phyloP scores from a whole-genome alignment of 37 sponge, comb jelly and placozoan genomes.

The Axinella damicornis region DNA sequence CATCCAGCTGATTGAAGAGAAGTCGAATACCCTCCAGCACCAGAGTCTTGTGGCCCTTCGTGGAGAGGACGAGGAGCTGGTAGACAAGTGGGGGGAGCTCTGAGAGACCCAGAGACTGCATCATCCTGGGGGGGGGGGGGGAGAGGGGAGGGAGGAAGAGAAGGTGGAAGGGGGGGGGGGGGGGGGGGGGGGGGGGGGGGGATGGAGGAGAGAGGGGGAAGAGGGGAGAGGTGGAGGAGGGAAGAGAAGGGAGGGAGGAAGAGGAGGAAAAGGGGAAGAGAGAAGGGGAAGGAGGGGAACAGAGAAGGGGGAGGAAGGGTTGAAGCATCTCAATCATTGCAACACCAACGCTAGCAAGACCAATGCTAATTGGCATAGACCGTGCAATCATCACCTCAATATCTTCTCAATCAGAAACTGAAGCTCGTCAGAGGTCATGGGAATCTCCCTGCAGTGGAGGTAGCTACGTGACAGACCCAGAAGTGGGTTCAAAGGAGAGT shows the following conservation, averaged over 20 bases:
- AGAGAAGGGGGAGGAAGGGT: not conserved
- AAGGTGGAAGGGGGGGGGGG: not conserved
- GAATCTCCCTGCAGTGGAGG: slow-evolving; percentile 40
- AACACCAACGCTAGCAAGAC: too few relatives aligned
- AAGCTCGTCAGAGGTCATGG: slow-evolving; percentile 65
- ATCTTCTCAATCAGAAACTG: slow-evolving; percentile 71
- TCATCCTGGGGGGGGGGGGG: slow-evolving; percentile 19
- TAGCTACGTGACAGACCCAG: too few relatives aligned
- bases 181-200: not conserved
- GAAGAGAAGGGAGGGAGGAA: not conserved
- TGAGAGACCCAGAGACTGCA: slow-evolving; percentile 43
- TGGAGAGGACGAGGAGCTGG: slow-evolving; percentile 80
- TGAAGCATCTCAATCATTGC: not conserved
- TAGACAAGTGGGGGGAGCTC: slow-evolving; percentile 84
- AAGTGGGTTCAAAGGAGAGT: too few relatives aligned
- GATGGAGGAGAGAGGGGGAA: not conserved
- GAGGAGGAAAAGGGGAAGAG: not conserved
- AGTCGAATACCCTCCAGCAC: slow-evolving; percentile 57
- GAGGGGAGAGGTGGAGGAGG: not conserved
- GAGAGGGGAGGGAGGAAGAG: not conserved
- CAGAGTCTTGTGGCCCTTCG: slow-evolving; percentile 68
- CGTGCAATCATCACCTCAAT: too few relatives aligned
- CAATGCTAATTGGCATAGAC: too few relatives aligned
- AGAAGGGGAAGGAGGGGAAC: not conserved
- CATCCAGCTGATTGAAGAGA: slow-evolving; percentile 70